Evolutionary conservation across 2,113 vertebrate genomes (phyloP).

Genomic region (Lucifuga dentata): DNA sequence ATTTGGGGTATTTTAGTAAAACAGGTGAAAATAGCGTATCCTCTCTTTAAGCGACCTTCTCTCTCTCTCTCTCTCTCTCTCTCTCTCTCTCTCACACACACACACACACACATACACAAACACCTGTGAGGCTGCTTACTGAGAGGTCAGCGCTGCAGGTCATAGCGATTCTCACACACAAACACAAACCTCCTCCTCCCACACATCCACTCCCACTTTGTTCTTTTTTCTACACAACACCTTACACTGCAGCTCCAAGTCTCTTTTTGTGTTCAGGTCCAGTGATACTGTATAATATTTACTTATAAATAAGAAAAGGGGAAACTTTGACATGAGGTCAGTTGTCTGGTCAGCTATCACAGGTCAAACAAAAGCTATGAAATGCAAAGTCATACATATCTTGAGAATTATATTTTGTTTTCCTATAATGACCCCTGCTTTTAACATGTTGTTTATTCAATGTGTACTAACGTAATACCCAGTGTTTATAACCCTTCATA

Average conservation of each 20-base stretch:
- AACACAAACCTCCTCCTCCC: constrained; percentile 21
- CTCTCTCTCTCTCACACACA: no score
- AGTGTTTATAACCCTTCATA: no score
- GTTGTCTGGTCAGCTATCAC: neutral
- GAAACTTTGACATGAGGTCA: no score
- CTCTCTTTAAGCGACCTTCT: constrained; percentile 5
- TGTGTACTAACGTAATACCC: no score
- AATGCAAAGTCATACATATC: neutral
- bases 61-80: neutral
- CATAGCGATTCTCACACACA: constrained; percentile 3
- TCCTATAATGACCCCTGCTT: neutral
- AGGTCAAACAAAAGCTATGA: neutral
- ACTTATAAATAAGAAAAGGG: no score
- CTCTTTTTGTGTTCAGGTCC: no score
- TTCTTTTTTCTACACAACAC: neutral
- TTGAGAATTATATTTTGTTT: neutral
- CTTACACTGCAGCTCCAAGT: neutral
- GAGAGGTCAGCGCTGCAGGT: constrained; percentile 41
- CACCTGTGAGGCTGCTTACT: constrained; percentile 56
- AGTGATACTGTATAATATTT: no score
- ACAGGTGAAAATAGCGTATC: constrained; percentile 42
- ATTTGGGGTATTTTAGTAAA: constrained; percentile 31
- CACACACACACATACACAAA: constrained; percentile 32
- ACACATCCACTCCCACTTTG: constrained; percentile 28
- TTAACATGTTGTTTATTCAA: neutral